phyloP scores from a whole-genome alignment of 2,888 invertebrate genomes.

The Willowsia nigromaculata region DNA sequence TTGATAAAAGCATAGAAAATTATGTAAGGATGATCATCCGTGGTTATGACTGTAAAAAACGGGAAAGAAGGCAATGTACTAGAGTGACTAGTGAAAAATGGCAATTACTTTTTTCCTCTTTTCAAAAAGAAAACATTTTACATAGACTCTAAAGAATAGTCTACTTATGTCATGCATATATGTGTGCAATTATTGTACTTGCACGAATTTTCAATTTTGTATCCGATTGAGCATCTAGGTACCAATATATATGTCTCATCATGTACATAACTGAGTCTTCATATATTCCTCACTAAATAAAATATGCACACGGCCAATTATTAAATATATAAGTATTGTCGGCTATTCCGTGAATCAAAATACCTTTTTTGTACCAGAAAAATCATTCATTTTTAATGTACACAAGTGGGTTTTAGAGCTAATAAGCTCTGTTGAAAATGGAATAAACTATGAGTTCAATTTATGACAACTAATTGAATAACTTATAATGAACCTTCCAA shows the following conservation, averaged over 20 bases:
- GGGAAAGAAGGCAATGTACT: slow-evolving; percentile 38
- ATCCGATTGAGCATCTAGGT: slow-evolving; percentile 12
- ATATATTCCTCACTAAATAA: too few species aligned
- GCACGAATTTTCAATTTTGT: neutral
- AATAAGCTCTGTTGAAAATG: neutral
- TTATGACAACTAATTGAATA: neutral
- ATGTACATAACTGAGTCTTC: neutral
- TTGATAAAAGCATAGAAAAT: slow-evolving; percentile 22
- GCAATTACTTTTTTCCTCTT: slow-evolving; percentile 62
- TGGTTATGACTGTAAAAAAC: slow-evolving; percentile 41
- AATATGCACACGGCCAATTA: too few species aligned
- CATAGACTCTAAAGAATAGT: neutral
- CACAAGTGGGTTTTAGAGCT: too few species aligned
- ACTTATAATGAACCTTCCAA: neutral
- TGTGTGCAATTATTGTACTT: neutral
- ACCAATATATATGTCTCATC: neutral
- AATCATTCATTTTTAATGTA: too few species aligned
- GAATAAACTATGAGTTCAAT: neutral
- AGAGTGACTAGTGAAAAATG: slow-evolving; percentile 64
- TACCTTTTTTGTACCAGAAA: too few species aligned
- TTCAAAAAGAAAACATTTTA: slow-evolving; percentile 6
- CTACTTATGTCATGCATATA: slow-evolving; percentile 8
- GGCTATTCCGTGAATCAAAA: too few species aligned
- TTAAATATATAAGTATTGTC: too few species aligned
- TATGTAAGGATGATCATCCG: slow-evolving; percentile 21